These are phyloP conservation scores for Hemaris fuciformis DNA, from an alignment of 2,888 invertebrate species.

Conservation along the genomic window DNA sequence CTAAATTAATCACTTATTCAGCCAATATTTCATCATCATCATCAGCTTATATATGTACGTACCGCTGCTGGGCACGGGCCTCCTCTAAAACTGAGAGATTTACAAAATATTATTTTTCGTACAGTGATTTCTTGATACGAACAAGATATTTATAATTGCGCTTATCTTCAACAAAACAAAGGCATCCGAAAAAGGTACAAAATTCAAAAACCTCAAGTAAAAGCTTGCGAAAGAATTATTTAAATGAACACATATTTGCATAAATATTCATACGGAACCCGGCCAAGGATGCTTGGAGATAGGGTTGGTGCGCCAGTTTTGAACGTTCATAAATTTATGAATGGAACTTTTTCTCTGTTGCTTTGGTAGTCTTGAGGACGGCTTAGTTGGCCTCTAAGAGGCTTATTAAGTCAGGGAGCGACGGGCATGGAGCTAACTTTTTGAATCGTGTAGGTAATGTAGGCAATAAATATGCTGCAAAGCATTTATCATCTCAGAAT, in stretches of 20 bases:
- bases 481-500: too few species aligned
- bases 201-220: constrained; percentile 12
- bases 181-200: constrained; percentile 11
- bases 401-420: neutral
- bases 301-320: constrained; percentile 11
- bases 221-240: constrained; percentile 14
- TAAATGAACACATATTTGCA: constrained; percentile 18
- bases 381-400: neutral
- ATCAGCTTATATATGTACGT: too few species aligned
- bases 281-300: constrained; percentile 13
- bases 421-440: neutral
- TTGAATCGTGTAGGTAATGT: too few species aligned
- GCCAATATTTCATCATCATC: too few species aligned
- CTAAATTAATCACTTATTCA: too few species aligned
- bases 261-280: constrained; percentile 18
- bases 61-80: too few species aligned
- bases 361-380: neutral
- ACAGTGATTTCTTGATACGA: neutral
- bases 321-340: neutral
- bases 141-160: neutral
- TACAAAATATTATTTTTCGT: neutral
- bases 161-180: constrained; percentile 15
- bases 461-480: too few species aligned
- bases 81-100: too few species aligned
- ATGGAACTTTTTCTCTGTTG: too few species aligned